These are phyloP conservation scores for Zelleria hepariella DNA, from an alignment of 2,888 invertebrate species.

Conservation along the genomic window DNA sequence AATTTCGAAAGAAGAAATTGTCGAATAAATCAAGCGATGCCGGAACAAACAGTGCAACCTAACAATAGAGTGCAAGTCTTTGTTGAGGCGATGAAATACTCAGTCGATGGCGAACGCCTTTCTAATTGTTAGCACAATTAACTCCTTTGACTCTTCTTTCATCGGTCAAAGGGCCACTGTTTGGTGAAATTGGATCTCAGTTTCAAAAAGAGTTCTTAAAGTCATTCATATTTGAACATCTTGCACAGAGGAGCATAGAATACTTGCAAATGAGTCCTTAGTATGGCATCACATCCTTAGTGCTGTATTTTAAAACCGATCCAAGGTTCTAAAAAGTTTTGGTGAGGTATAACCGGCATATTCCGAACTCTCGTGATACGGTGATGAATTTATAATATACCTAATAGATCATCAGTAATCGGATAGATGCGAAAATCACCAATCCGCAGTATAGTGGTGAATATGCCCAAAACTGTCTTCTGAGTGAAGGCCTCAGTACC, in stretches of 20 bases:
- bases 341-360: background rate
- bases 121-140: conserved; percentile 51
- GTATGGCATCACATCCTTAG: background rate
- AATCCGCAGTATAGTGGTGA: no score
- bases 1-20: no score
- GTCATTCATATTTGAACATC: no score
- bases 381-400: background rate
- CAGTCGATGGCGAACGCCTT: conserved; percentile 30
- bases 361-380: background rate
- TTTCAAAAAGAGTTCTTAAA: background rate
- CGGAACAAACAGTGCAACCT: conserved; percentile 3
- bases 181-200: background rate
- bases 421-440: no score
- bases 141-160: conserved; percentile 39
- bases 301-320: background rate
- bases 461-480: background rate
- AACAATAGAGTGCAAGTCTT: background rate
- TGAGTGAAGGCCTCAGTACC: background rate
- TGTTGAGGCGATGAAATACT: conserved; percentile 39
- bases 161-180: conserved; percentile 25
- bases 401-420: no score
- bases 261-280: background rate
- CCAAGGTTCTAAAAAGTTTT: background rate
- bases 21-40: background rate
- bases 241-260: background rate